phyloP scores from a whole-genome alignment of 2,888 invertebrate genomes.

The Drosophila robusta region DNA sequence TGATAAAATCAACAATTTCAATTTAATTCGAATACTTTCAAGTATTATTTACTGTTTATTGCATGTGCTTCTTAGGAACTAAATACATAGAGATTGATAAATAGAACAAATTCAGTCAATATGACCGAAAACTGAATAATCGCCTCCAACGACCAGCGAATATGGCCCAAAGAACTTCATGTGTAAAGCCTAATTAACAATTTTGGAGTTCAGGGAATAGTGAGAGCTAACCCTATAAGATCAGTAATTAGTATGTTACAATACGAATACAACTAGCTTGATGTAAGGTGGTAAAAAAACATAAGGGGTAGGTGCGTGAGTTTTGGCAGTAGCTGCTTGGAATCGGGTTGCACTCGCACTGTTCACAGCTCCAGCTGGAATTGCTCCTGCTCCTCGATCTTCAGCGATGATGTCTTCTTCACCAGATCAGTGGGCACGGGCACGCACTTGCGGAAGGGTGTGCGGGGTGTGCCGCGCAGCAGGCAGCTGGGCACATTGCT shows the following conservation, averaged over 20 bases:
- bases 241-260: constrained; percentile 13
- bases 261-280: constrained; percentile 31
- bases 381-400: constrained; percentile 84
- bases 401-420: constrained; percentile 75
- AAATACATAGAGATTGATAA: constrained; percentile 7
- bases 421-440: constrained; percentile 78
- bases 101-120: constrained; percentile 66
- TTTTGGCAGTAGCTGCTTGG: constrained; percentile 67
- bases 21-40: constrained; percentile 4
- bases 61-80: constrained; percentile 19
- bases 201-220: background rate
- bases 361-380: constrained; percentile 83
- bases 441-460: constrained; percentile 84
- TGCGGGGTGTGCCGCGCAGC: constrained; percentile 87
- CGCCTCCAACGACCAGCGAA: too few relatives aligned
- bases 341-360: constrained; percentile 17
- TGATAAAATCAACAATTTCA: constrained; percentile 16
- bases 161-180: constrained; percentile 1
- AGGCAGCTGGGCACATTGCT: constrained; percentile 92
- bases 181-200: constrained; percentile 10
- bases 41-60: constrained; percentile 43
- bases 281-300: constrained; percentile 10
- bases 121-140: constrained; percentile 62
- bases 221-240: constrained; percentile 17
- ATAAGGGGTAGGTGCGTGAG: constrained; percentile 4